Percentiles rank a stretch among this genome's conserved stretches.
phyloP scores from a whole-genome alignment of 2,888 invertebrate genomes.

The Dyspetes luteomarginatus region DNA sequence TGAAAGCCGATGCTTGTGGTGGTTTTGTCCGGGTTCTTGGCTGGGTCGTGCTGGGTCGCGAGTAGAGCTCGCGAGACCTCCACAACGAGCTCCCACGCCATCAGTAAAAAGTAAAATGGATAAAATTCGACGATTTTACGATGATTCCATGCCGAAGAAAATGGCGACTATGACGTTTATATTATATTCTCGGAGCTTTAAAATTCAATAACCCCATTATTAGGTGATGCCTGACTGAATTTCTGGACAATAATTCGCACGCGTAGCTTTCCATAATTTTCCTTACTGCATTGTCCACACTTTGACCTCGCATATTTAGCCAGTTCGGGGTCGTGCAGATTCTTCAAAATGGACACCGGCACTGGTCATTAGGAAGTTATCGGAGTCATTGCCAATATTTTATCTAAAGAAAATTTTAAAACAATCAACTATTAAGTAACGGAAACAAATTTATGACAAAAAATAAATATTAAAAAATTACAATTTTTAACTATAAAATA shows the following conservation, averaged over 20 bases:
- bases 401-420: too few species aligned
- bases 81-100: slow-evolving; percentile 16
- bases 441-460: too few species aligned
- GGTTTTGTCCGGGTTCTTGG: slow-evolving; percentile 37
- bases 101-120: slow-evolving; percentile 16
- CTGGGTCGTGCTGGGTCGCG: slow-evolving; percentile 39
- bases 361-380: too few species aligned
- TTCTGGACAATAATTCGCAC: slow-evolving; percentile 1
- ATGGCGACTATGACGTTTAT: slow-evolving; percentile 13
- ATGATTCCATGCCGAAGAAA: slow-evolving; percentile 24
- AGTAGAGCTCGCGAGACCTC: too few species aligned
- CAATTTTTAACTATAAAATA: too few species aligned
- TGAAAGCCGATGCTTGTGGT: slow-evolving; percentile 35
- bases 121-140: slow-evolving; percentile 43
- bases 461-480: too few species aligned
- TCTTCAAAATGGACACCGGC: too few species aligned
- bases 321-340: too few species aligned
- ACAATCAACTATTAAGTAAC: too few species aligned
- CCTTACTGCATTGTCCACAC: too few species aligned
- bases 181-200: slow-evolving; percentile 20
- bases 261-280: background rate
- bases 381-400: too few species aligned
- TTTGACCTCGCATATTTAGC: too few species aligned
- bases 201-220: slow-evolving; percentile 42
- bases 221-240: slow-evolving; percentile 6